Conservation (phyloP, 2,113 vertebrate species). For the Phylloscopus whistleri region DNA sequence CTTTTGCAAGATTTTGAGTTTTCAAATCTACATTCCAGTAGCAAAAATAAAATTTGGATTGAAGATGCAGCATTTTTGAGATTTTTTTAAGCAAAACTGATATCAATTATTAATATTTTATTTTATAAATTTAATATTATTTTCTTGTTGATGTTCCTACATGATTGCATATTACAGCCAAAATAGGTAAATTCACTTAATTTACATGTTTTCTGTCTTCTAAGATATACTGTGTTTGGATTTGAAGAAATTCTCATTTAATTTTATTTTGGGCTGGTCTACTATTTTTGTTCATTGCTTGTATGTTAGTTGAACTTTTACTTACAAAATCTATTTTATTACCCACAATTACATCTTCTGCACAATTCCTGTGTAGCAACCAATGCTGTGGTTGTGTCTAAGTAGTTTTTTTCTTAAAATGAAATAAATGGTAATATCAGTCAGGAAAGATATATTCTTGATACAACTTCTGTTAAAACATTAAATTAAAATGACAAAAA, state of each 20-base stretch:
- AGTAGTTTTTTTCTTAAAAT: background rate
- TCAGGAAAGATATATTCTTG: background rate
- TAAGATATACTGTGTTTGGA: background rate
- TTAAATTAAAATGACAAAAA: background rate
- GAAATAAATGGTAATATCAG: background rate
- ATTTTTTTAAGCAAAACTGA: background rate
- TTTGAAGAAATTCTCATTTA: background rate
- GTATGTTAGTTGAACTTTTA: background rate
- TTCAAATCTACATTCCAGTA: background rate
- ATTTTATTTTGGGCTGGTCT: background rate
- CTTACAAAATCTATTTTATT: background rate
- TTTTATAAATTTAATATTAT: background rate
- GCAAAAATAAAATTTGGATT: background rate
- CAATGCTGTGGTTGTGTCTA: background rate
- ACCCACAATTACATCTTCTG: background rate
- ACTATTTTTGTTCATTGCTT: background rate
- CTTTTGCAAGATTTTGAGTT: background rate
- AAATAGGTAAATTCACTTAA: background rate
- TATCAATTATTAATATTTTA: background rate
- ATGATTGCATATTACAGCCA: background rate
- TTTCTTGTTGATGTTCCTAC: background rate
- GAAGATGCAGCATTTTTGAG: background rate
- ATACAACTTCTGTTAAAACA: background rate
- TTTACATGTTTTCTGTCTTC: background rate
- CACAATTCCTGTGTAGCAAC: background rate